Evolutionary conservation across 2,888 invertebrate species (phyloP), one percentile per base, ranked within the genome.

Genomic region (Morinoia aosen): DNA sequence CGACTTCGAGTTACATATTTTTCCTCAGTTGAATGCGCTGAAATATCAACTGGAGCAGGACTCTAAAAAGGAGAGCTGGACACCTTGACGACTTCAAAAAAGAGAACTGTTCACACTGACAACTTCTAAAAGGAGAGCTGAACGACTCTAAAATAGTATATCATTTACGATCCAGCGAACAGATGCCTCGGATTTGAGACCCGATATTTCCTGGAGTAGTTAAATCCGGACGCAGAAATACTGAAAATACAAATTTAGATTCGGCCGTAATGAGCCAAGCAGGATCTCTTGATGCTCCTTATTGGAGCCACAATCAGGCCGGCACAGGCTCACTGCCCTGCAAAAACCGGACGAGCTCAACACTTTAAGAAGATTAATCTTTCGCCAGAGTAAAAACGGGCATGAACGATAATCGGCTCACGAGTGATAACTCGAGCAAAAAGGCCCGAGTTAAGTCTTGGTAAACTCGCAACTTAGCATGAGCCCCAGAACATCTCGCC

Each of bases 331-430:
- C 56, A 93, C 57, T 57, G 25, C 58, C 19, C 11, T 14, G 16
- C 16, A 93, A 93, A 57, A 93, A 57, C 93, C n/a, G 5, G 57
- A 12, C 33, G 7, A 33, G 57, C n/a, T 57, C 93, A 3, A 57
- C 25, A 93, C 93, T 93, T 93, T 56, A 90, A 90, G 93, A 93
- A 57, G 93, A 93, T 93, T 93, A 93, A 93, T 93, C 93, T 93
- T 57, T 57, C n/a, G 93, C 93, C 40, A 58, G 93, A 57, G 93
- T 48, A 93, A 93, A 93, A 93, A 48, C n/a, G 7, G 33, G 76
- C 25, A 76, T n/a, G 61, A n/a, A 57, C 56, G 95, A 61, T 95
- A 76, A 95, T 61, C 48, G 57, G 95, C 76, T 61, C 57, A 93
- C 12, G 58, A 57, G 93, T 93, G 93, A 93, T 93, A 93, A 93